A percentile compares a stretch with the other conserved stretches of the same genome.
Conservation (phyloP, 2,888 invertebrate species). For the Epinotia brunnichana region DNA sequence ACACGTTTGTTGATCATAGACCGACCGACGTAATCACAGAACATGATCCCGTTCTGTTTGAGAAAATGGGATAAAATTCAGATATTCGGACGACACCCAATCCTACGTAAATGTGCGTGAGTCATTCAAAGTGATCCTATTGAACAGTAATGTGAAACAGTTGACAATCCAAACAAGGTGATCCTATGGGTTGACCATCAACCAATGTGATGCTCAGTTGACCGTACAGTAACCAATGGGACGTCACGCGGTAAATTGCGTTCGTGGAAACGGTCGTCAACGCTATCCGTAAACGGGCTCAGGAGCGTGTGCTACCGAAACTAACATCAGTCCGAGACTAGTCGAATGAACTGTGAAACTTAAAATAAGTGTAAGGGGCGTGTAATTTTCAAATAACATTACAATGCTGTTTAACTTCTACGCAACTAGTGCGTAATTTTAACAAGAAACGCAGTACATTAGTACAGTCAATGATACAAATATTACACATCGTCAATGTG, state of each 20-base stretch:
- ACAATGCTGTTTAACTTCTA: neutral
- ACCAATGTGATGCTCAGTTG: neutral
- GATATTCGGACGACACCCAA: neutral
- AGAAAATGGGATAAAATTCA: no score
- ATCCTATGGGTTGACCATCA: neutral
- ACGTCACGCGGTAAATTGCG: neutral
- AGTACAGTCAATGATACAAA: neutral
- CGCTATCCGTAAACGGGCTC: conserved; percentile 30
- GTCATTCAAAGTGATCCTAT: neutral
- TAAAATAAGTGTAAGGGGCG: neutral
- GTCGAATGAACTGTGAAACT: neutral
- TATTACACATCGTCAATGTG: neutral
- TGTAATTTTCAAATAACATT: neutral
- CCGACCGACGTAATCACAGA: neutral
- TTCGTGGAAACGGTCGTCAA: neutral
- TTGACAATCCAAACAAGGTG: neutral
- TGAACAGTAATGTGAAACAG: neutral
- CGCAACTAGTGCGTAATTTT: neutral
- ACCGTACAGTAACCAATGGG: neutral
- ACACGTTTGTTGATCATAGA: no score
- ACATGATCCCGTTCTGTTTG: neutral
- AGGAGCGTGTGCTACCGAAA: conserved; percentile 29
- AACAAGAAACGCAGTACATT: neutral
- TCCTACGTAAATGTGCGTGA: neutral
- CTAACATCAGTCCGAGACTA: conserved; percentile 2